Base-by-base conservation (phyloP, 2,113 vertebrate genomes). In the Sterna hirundo region DNA sequence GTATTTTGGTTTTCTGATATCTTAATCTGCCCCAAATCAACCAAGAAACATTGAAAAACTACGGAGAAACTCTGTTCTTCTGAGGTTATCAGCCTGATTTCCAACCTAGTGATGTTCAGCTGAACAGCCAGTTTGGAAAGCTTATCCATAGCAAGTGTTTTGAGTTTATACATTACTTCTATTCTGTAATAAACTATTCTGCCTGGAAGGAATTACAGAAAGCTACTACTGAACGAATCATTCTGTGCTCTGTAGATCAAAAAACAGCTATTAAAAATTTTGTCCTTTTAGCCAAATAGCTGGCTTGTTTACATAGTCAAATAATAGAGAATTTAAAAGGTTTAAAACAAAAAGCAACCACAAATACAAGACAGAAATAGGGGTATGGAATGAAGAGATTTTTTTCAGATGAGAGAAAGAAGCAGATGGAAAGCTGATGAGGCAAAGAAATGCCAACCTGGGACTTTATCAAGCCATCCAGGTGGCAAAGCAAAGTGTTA, bases 361-460 rank as follows among this genome's bases (percentile, higher is more conserved):
- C 4, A 42, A 55, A 54, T 51, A 82, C 49, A 44, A 55, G 29
- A 26, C 80, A 75, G 44, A 86, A 93, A 88, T 40, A 74, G 49
- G 34, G 30, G 7, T 34, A 9, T 21, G 46, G 58, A 89, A 46
- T 4, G 57, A 70, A 77, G 80, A 88, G 47, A 21, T 55, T 66
- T 32, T 88, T 91, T 93, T 89, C 77, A 95, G 61, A 84, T 18
- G 79, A 77, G 52, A 90, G 54, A 42, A 70, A 38, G 91, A 78
- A 95, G 82, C 95, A 97, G 94, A 95, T 95, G 94, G 92, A 92
- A 88, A 97, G 69, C 90, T 97, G 96, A 95, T 96, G 95, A 95
- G 94, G 96, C 89, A 97, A 88, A 84, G 96, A 96, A 96, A 93
- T 83, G 62, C 72, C 83, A 96, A 26, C 94, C 61, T 97, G 96